Conservation (phyloP, 2,113 vertebrate genomes). For the Melanotaenia duboulayi region DNA sequence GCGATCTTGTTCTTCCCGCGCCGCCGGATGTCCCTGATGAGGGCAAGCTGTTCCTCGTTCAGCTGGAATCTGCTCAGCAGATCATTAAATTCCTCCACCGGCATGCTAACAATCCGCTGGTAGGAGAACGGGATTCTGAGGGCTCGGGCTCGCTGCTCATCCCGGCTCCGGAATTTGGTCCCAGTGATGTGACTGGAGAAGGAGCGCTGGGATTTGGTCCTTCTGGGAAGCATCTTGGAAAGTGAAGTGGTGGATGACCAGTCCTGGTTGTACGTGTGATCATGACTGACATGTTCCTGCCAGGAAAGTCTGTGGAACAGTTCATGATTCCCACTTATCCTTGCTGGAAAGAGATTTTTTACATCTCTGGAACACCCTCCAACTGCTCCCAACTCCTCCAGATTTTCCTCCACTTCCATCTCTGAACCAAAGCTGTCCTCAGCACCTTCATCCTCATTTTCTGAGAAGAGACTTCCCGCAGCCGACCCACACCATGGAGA, state of each 20-base stretch:
- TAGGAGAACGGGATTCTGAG: constrained; percentile 95
- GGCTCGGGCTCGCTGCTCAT: constrained; percentile 87
- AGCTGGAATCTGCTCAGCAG: constrained; percentile 89
- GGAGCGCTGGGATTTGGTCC: constrained; percentile 16
- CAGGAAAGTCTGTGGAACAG: constrained; percentile 87
- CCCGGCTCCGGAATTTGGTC: constrained; percentile 85
- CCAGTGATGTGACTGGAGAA: constrained; percentile 65
- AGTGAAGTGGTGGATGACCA: constrained; percentile 43
- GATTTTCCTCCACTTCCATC: constrained; percentile 82
- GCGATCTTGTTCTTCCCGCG: constrained; percentile 99
- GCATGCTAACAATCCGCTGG: constrained; percentile 92
- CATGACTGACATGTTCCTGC: constrained; percentile 90
- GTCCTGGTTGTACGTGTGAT: constrained; percentile 95
- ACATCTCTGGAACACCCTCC: constrained; percentile 86
- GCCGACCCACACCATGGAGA: constrained; percentile 44
- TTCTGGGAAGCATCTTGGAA: constrained; percentile 26
- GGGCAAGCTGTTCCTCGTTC: constrained; percentile 89
- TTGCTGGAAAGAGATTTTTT: constrained; percentile 86
- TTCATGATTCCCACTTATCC: constrained; percentile 82
- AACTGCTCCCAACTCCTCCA: constrained; percentile 89
- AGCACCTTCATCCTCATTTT: constrained; percentile 83
- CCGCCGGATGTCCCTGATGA: constrained; percentile 93
- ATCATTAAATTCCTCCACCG: constrained; percentile 95
- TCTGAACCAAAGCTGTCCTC: constrained; percentile 86
- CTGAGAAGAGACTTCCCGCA: constrained; percentile 74